Conservation (phyloP, 2,797 vertebrate genomes). For the Chrysocyon brachyurus region DNA sequence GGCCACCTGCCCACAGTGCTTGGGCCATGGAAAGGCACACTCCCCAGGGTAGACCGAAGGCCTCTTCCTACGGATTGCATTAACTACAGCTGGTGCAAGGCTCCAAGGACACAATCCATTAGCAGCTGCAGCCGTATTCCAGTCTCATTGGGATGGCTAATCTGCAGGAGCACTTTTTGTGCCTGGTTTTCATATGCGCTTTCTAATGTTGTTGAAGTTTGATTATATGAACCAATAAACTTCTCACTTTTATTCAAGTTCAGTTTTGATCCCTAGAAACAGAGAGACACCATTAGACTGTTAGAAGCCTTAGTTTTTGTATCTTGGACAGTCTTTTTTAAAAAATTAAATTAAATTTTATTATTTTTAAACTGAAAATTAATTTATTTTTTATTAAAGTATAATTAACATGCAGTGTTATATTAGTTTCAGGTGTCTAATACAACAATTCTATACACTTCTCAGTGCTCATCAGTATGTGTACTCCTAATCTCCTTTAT, state of each 20-base stretch:
- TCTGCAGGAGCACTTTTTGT: background rate
- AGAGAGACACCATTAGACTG: background rate
- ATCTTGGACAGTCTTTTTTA: background rate
- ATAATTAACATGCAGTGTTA: background rate
- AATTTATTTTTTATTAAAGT: background rate
- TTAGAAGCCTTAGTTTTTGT: background rate
- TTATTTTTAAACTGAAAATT: background rate
- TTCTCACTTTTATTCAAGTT: background rate
- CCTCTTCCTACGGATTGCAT: background rate
- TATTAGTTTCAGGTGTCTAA: background rate
- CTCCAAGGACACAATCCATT: accelerated
- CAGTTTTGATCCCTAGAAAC: background rate
- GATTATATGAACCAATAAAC: background rate
- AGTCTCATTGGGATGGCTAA: background rate
- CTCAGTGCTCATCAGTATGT: background rate
- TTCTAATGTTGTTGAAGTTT: background rate
- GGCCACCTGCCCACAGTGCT: background rate
- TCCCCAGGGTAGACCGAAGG: background rate
- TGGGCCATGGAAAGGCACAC: background rate
- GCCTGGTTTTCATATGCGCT: background rate
- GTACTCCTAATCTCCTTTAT: background rate
- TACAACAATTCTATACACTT: background rate
- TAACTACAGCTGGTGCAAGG: no score
- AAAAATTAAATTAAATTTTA: background rate
- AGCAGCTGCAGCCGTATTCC: background rate